phyloP scores from a whole-genome alignment of 1,140 invertebrate genomes.

The Panagrolaimus sp. region DNA sequence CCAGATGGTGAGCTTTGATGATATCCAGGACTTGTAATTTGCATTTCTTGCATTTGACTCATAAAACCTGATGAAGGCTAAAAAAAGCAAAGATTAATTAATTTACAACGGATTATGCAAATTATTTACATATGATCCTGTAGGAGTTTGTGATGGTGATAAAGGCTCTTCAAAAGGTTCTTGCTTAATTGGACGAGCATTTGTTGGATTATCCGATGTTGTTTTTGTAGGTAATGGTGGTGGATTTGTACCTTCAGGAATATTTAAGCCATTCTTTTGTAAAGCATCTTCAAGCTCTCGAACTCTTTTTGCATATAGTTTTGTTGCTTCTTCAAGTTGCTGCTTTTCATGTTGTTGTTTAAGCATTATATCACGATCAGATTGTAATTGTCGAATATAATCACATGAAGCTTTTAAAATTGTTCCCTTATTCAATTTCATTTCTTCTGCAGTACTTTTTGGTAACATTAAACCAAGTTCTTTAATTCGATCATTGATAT shows the following conservation, averaged over 20 bases:
- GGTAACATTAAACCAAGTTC: slow-evolving; percentile 87
- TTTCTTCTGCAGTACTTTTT: slow-evolving; percentile 75
- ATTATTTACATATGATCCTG: slow-evolving; percentile 33
- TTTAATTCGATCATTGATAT: slow-evolving; percentile 97
- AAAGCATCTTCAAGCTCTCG: slow-evolving; percentile 51
- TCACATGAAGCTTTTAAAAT: slow-evolving; percentile 94
- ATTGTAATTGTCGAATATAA: slow-evolving; percentile 82
- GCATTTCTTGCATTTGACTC: slow-evolving; percentile 57
- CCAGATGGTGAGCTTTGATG: slow-evolving; percentile 22
- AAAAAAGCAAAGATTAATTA: background rate
- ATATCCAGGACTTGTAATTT: slow-evolving; percentile 48
- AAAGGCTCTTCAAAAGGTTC: slow-evolving; percentile 44
- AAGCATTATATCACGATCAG: slow-evolving; percentile 74
- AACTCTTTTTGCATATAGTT: slow-evolving; percentile 72
- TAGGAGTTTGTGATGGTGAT: slow-evolving; percentile 52
- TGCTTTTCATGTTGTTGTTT: slow-evolving; percentile 72
- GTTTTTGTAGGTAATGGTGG: slow-evolving; percentile 21
- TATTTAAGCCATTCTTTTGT: slow-evolving; percentile 49
- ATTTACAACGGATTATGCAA: slow-evolving; percentile 2
- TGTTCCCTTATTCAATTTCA: slow-evolving; percentile 69
- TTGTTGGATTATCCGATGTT: background rate
- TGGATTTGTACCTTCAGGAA: slow-evolving; percentile 47
- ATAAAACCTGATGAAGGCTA: slow-evolving; percentile 46
- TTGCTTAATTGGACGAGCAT: slow-evolving; percentile 49
- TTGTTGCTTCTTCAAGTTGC: slow-evolving; percentile 75